These are phyloP conservation scores for Cebus imitator DNA, from an alignment of 2,113 vertebrate genomes.

Conservation along the genomic window DNA sequence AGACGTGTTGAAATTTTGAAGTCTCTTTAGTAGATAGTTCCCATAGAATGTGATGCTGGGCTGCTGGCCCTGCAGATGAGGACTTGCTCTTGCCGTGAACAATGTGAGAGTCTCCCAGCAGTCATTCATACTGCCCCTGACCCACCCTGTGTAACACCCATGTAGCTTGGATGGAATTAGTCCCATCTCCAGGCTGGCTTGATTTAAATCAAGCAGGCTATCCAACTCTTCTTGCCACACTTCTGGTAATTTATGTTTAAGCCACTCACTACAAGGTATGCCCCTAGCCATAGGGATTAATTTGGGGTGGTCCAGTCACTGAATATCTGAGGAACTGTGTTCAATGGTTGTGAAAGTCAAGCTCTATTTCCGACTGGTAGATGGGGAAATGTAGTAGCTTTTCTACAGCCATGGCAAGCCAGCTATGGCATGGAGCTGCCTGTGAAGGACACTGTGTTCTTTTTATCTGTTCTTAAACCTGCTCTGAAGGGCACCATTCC, in stretches of 20 bases:
- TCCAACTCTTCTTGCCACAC: background rate
- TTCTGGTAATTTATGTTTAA: background rate
- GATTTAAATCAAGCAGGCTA: background rate
- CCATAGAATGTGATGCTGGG: background rate
- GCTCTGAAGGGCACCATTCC: background rate
- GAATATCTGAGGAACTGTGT: background rate
- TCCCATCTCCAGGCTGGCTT: background rate
- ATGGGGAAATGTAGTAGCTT: background rate
- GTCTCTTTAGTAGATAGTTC: background rate
- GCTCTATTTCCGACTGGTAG: background rate
- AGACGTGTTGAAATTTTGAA: background rate
- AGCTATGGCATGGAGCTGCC: background rate
- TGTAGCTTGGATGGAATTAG: background rate
- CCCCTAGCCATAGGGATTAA: no score
- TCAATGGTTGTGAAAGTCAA: background rate
- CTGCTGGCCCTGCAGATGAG: background rate
- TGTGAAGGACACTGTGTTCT: background rate
- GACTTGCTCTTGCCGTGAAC: background rate
- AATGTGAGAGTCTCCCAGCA: background rate
- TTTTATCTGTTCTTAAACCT: background rate
- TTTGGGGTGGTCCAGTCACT: background rate
- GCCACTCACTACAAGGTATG: background rate
- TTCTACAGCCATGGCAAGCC: background rate
- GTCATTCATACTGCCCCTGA: background rate
- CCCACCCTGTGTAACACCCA: background rate